Evolutionary conservation across 1,140 invertebrate genomes (phyloP), one percentile per base, ranked within the genome.

Genomic region (Penaeus chinensis): DNA sequence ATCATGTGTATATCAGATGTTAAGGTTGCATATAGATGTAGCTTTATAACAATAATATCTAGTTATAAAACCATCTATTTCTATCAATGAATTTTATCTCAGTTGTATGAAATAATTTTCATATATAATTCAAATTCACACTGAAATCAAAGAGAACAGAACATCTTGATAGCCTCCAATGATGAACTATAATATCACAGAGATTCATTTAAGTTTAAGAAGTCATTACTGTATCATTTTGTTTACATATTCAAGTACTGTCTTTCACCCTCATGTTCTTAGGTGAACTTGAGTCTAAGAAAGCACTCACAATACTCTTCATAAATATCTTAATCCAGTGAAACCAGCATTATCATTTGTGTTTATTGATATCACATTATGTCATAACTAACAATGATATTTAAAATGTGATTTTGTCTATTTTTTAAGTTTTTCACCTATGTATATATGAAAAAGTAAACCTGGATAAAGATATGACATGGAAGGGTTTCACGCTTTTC

Each of bases 221-320:
- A 47, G 71, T 37, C 42, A 27, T 32, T 74, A 37, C 42, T 27
- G 1, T 27, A 19, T 32, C n/a, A 37, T 74, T 19, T 74, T 27
- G 18, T 37, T 19, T 32, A 32, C 18, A 74, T 27, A n/a, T 37
- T 19, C 19, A 74, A 24, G 42, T 74, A 74, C 42, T 74, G 71
- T 32, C 66, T 74, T 74, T 74, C 71, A 74, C 71, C 71, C 71
- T 37, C 71, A 74, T 27, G 71, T 74, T 74, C 71, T 27, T 74
- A 74, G 42, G 24, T 27, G 71, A 74, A 74, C 71, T 19, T 74
- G 71, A 37, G 71, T 74, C 16, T n/a, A 74, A 74, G 71, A 19
- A 74, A 32, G 10, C 24, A 74, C 71, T 32, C n/a, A 74, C 71
- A 27, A 71, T 18, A 16, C 54, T 54, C 54, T 27, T 74, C 42